phyloP scores from a whole-genome alignment of 2,888 invertebrate species.

The Amiota mariae region DNA sequence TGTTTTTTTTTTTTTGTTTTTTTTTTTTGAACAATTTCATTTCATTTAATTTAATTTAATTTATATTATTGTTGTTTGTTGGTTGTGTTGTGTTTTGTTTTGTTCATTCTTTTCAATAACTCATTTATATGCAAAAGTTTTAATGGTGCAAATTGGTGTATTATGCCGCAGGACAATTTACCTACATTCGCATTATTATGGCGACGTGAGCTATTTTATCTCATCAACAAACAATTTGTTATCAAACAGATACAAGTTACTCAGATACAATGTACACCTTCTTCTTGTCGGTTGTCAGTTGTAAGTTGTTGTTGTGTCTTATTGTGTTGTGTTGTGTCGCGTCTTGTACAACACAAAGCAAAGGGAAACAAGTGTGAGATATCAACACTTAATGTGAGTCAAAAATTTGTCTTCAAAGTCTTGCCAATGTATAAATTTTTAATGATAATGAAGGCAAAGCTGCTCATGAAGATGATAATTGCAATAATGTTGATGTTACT shows the following conservation, averaged over 20 bases:
- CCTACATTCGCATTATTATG: not conserved
- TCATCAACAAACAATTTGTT: slow-evolving; percentile 1
- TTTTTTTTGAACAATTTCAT: too few relatives aligned
- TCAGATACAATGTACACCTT: not conserved
- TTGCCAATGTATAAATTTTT: not conserved
- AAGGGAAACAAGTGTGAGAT: not conserved
- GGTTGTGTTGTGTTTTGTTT: too few relatives aligned
- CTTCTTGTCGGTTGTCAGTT: not conserved
- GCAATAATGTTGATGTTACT: not conserved
- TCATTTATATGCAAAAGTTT: too few relatives aligned
- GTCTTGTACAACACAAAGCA: not conserved
- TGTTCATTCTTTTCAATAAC: too few relatives aligned
- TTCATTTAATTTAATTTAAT: too few relatives aligned
- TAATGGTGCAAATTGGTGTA: too few relatives aligned
- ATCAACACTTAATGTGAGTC: slow-evolving; percentile 1
- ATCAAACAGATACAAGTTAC: not conserved
- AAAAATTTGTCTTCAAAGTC: not conserved
- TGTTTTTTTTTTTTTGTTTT: too few relatives aligned
- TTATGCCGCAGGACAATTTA: too few relatives aligned
- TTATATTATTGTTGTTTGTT: too few relatives aligned
- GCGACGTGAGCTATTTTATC: not conserved
- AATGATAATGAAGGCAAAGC: not conserved
- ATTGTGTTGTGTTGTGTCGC: not conserved
- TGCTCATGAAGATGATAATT: not conserved
- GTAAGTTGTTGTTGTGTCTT: not conserved